Conservation (phyloP, 2,888 invertebrate species). For the Gari tellinella region DNA sequence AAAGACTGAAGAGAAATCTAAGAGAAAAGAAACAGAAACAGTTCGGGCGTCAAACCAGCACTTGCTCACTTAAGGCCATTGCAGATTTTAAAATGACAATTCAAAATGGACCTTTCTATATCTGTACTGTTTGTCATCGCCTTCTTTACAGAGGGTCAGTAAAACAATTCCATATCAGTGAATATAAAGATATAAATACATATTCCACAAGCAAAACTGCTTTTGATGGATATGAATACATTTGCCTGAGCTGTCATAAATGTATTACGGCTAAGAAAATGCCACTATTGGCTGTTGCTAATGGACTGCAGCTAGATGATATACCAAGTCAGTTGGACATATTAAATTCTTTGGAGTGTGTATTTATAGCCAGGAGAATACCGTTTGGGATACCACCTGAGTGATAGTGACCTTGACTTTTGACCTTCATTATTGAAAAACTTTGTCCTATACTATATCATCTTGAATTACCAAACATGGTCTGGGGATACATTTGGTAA, state of each 20-base stretch:
- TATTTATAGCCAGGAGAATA: conserved; percentile 52
- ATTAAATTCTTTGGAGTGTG: conserved; percentile 46
- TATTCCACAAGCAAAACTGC: conserved; percentile 8
- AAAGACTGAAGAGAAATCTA: no score
- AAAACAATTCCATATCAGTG: conserved; percentile 3
- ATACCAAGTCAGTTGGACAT: conserved; percentile 33
- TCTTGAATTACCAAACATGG: no score
- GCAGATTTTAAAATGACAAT: conserved; percentile 4
- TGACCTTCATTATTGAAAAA: no score
- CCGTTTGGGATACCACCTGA: conserved; percentile 54
- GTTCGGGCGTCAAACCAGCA: no score
- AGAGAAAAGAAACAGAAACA: no score
- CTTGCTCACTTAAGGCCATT: no score
- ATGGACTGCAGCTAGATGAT: conserved; percentile 42
- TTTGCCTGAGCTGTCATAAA: conserved; percentile 13
- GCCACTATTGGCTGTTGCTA: conserved; percentile 35
- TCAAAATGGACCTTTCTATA: conserved; percentile 25
- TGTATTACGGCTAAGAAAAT: conserved; percentile 16
- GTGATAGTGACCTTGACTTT: no score
- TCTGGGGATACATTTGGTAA: no score
- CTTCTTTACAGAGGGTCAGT: conserved; percentile 16
- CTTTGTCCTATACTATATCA: no score
- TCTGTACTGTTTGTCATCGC: conserved; percentile 19
- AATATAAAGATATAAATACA: not conserved
- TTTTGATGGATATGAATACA: conserved; percentile 13